Evolutionary conservation across 2,888 invertebrate genomes (phyloP).

Genomic region (Holacanthella duospinosa): DNA sequence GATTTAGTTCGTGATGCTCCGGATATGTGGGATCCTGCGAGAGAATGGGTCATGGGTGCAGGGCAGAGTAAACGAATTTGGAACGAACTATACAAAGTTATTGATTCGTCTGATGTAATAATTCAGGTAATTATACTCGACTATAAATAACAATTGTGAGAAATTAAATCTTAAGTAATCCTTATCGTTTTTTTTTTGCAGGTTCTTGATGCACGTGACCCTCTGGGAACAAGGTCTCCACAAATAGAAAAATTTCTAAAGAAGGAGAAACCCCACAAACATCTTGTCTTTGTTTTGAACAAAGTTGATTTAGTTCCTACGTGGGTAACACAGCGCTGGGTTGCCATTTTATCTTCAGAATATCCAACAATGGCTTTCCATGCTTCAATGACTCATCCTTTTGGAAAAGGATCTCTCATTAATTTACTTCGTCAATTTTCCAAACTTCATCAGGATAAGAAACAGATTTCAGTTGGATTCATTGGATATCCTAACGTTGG

Average conservation of each 20-base stretch:
- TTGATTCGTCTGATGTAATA: conserved; percentile 96
- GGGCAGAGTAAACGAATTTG: conserved; percentile 96
- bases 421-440: conserved; percentile 90
- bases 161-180: neutral
- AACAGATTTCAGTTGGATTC: conserved; percentile 97
- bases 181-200: conserved; percentile 46
- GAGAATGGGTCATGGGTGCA: conserved; percentile 90
- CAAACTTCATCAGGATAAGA: conserved; percentile 89
- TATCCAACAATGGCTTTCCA: conserved; percentile 98
- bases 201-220: conserved; percentile 93
- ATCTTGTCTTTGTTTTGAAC: conserved; percentile 91
- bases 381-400: conserved; percentile 95
- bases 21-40: conserved; percentile 66
- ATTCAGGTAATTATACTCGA: conserved; percentile 63
- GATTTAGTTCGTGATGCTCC: conserved; percentile 65
- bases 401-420: conserved; percentile 94
- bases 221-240: conserved; percentile 86
- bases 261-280: conserved; percentile 93
- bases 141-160: neutral
- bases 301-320: conserved; percentile 58
- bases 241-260: conserved; percentile 84
- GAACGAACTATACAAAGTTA: conserved; percentile 98
- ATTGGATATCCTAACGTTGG: conserved; percentile 99
- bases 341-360: conserved; percentile 66
- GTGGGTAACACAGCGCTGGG: conserved; percentile 98